phyloP scores from a whole-genome alignment of 2,797 vertebrate genomes.

The Acanthornis magna region DNA sequence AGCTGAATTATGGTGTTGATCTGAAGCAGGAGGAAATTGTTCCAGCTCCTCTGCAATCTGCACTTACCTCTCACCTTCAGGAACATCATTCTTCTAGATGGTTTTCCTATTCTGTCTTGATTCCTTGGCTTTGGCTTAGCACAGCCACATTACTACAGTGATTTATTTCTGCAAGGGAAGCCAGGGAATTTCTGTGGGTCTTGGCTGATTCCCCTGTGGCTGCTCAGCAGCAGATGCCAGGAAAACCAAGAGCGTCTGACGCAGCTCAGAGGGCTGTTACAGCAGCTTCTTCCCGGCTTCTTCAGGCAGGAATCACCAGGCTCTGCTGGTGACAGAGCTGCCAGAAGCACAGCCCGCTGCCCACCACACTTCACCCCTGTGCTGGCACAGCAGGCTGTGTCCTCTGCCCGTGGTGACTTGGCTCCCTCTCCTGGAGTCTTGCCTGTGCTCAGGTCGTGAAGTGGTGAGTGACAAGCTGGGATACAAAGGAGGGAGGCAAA shows the following conservation, averaged over 20 bases:
- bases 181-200: neutral
- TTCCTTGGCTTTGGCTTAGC: neutral
- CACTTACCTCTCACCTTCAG: neutral
- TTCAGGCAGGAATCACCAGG: neutral
- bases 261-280: neutral
- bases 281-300: neutral
- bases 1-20: neutral
- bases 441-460: neutral
- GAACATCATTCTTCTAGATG: neutral
- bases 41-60: neutral
- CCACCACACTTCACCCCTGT: rapidly evolving
- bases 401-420: neutral
- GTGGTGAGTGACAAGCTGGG: neutral
- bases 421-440: neutral
- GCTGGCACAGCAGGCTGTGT: neutral
- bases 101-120: neutral
- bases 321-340: neutral
- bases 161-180: neutral
- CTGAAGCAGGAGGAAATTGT: neutral
- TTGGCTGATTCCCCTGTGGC: neutral
- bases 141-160: neutral
- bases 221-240: neutral
- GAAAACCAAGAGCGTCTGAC: neutral
- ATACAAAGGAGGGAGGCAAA: neutral
- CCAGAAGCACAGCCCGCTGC: neutral